Evolutionary conservation across 2,888 invertebrate species (phyloP).

Genomic region (Anoplius nigerrimus): DNA sequence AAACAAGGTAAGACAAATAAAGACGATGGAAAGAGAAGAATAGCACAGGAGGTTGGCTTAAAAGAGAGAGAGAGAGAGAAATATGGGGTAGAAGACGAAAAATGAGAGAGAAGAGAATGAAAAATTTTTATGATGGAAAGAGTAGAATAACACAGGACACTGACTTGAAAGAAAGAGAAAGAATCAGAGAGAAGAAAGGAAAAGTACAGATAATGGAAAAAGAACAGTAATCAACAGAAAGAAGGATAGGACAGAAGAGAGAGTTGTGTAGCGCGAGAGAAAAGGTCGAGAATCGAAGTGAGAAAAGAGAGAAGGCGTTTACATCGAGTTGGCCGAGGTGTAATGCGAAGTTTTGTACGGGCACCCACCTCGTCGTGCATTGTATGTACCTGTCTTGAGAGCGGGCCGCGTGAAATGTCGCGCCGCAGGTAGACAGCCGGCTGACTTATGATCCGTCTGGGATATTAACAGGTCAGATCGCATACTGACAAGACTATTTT

Average conservation of each 20-base stretch:
- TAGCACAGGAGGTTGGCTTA: too few species aligned
- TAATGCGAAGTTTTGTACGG: conserved; percentile 57
- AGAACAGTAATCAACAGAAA: not conserved
- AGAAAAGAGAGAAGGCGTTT: conserved; percentile 21
- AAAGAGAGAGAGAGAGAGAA: not conserved
- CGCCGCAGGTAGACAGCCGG: conserved; percentile 46
- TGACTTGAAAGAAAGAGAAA: conserved; percentile 6
- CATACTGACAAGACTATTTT: not conserved
- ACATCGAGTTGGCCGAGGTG: conserved; percentile 49
- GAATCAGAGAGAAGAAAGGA: not conserved
- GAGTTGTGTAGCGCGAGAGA: too few species aligned
- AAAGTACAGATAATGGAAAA: not conserved
- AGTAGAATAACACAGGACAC: too few species aligned
- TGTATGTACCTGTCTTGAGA: conserved; percentile 55
- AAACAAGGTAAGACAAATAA: too few species aligned
- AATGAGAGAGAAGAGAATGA: too few species aligned
- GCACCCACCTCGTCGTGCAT: conserved; percentile 59
- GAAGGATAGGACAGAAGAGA: not conserved
- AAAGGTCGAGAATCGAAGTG: too few species aligned
- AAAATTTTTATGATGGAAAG: too few species aligned
- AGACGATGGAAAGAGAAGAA: too few species aligned
- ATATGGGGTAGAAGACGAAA: too few species aligned
- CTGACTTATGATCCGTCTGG: conserved; percentile 1
- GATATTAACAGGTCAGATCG: not conserved
- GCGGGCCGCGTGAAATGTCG: conserved; percentile 56